These are phyloP conservation scores for Alouatta palliata DNA, from an alignment of 2,113 vertebrate species.

Conservation along the genomic window DNA sequence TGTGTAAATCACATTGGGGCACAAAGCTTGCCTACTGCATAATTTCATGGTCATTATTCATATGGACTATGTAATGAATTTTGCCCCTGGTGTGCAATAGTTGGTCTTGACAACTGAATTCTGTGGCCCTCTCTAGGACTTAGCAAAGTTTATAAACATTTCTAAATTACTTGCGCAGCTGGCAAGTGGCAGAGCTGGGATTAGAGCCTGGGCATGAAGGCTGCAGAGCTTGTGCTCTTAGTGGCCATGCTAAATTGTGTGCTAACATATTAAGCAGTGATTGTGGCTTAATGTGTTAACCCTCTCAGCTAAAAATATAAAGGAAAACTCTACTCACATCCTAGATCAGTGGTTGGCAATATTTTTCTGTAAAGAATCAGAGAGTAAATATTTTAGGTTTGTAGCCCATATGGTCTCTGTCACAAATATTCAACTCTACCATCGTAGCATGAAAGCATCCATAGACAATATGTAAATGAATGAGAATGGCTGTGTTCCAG, in stretches of 20 bases:
- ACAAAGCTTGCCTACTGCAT: background rate
- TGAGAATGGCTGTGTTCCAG: background rate
- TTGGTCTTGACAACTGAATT: background rate
- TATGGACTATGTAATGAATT: background rate
- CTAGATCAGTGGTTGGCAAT: background rate
- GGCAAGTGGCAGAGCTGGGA: background rate
- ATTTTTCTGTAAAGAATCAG: background rate
- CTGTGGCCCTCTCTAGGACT: background rate
- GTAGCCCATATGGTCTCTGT: background rate
- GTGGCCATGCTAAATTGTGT: background rate
- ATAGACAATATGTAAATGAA: background rate
- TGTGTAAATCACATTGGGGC: background rate
- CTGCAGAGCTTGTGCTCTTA: background rate
- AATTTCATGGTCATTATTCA: background rate
- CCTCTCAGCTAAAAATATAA: background rate
- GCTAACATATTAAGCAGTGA: background rate
- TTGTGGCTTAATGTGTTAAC: background rate
- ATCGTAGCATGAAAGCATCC: background rate
- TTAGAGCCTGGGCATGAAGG: background rate
- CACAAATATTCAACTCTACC: background rate
- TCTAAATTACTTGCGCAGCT: background rate
- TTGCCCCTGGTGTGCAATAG: background rate
- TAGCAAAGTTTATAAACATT: background rate
- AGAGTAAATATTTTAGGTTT: slow-evolving; percentile 9
- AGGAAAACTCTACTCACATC: background rate